Percentiles rank a stretch among this genome's conserved stretches.
These are phyloP conservation scores for Coptodon bakossiorum DNA, from an alignment of 2,113 vertebrate genomes.

Conservation along the genomic window DNA sequence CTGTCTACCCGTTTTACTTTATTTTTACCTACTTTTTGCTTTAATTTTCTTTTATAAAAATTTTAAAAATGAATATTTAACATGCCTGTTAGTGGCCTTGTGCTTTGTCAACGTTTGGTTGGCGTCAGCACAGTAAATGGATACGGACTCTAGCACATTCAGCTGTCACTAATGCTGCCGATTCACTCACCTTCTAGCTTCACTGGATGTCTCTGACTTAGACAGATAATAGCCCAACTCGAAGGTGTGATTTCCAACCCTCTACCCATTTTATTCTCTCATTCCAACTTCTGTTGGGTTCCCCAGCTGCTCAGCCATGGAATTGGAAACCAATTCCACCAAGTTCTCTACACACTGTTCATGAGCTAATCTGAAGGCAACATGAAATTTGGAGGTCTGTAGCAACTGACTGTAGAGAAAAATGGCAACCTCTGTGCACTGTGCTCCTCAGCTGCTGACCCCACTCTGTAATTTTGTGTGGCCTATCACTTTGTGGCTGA, in stretches of 20 bases:
- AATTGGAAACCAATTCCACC: neutral
- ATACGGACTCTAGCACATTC: neutral
- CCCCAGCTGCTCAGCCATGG: neutral
- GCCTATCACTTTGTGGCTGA: neutral
- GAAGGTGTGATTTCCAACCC: neutral
- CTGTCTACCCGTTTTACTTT: neutral
- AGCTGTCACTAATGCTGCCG: neutral
- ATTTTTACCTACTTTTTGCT: neutral
- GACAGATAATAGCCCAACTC: neutral
- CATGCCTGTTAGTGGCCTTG: neutral
- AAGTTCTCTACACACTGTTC: neutral
- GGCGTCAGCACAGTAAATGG: neutral
- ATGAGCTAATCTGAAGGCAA: neutral
- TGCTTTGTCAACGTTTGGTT: neutral
- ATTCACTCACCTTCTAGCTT: neutral
- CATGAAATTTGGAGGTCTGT: neutral
- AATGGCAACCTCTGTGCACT: neutral
- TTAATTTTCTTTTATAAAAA: neutral
- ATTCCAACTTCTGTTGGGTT: neutral
- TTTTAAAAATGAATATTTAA: neutral
- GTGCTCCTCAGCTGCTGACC: neutral
- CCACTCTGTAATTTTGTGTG: neutral
- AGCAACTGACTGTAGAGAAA: neutral
- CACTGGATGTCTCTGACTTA: neutral
- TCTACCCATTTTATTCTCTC: neutral